Percentiles rank a stretch among this genome's conserved stretches.
These are phyloP conservation scores for Passer domesticus DNA, from an alignment of 2,113 vertebrate genomes.

Conservation along the genomic window DNA sequence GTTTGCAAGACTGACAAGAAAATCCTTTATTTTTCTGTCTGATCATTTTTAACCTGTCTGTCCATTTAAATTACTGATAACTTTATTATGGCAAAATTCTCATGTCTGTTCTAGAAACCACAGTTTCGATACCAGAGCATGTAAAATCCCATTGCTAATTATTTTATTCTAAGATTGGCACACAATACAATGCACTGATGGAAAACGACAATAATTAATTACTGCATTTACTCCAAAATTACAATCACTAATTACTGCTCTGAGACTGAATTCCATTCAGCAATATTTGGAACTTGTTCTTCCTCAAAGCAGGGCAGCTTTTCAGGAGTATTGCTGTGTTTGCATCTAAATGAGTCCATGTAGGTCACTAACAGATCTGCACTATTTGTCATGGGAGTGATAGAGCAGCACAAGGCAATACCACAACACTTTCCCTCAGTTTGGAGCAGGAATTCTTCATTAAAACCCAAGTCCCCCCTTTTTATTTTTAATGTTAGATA, in stretches of 20 bases:
- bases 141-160: constrained; percentile 65
- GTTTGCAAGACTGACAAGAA: background rate
- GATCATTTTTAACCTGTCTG: background rate
- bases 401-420: background rate
- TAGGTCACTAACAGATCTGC: background rate
- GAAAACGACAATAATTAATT: constrained; percentile 72
- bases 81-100: constrained; percentile 35
- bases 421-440: background rate
- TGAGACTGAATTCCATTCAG: constrained; percentile 63
- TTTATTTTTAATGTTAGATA: background rate
- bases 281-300: constrained; percentile 56
- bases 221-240: constrained; percentile 64
- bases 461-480: background rate
- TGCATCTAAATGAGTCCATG: constrained; percentile 54
- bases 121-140: constrained; percentile 1
- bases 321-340: constrained; percentile 56
- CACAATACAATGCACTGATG: constrained; percentile 64
- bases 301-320: constrained; percentile 53
- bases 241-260: constrained; percentile 71
- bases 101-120: background rate
- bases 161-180: constrained; percentile 67
- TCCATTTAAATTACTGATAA: constrained; percentile 40
- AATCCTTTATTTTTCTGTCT: background rate
- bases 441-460: constrained; percentile 1
- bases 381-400: constrained; percentile 45